Evolutionary conservation across 2,888 invertebrate species (phyloP), one percentile per base, ranked within the genome.

Genomic region (Ectobius pallidus): DNA sequence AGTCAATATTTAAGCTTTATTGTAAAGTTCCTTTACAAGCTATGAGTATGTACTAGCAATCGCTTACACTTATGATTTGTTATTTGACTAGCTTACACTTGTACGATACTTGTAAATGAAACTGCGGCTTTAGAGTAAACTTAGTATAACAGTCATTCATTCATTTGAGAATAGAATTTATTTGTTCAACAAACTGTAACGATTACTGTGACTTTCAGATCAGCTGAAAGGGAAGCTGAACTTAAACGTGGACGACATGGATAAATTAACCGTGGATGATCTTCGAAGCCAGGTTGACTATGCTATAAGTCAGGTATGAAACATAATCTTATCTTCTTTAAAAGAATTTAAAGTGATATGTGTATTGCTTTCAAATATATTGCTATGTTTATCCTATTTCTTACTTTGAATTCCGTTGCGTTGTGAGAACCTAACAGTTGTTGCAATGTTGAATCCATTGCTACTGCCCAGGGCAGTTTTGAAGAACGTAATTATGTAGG

Each of bases 261-360:
- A 88, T 77, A 85, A 85, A 76, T 83, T 96, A 70, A 92, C 91
- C 22, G 89, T 91, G 1, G 95, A 95, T 72, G 95, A 96, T 81
- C 85, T 97, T 49, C 90, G 92, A 78, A 91, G 91, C 81, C 94
- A 96, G 83, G 95, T 97, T 30, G 96, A 97, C 82, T 90, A 90
- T 80, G 96, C 96, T 0, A 90, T 97, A 69, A 91, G 92, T 75
- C 94, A 96, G 84, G 88, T 88, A 81, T n/a, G n/a, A n/a, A n/a
- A n/a, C n/a, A n/a, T n/a, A n/a, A n/a, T n/a, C n/a, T n/a, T n/a
- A n/a, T n/a, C n/a, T n/a, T n/a, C n/a, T n/a, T n/a, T n/a, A n/a
- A n/a, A 77, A 76, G 34, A 46, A 14, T 52, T 52, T 30, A 20
- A 14, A 20, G 30, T 11, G 27, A 16, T 22, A 30, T 7, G 49